A percentile compares a stretch with the other conserved stretches of the same genome.
phyloP scores from a whole-genome alignment of 2,888 invertebrate genomes.

The Acanthococcus lagerstroemiae region DNA sequence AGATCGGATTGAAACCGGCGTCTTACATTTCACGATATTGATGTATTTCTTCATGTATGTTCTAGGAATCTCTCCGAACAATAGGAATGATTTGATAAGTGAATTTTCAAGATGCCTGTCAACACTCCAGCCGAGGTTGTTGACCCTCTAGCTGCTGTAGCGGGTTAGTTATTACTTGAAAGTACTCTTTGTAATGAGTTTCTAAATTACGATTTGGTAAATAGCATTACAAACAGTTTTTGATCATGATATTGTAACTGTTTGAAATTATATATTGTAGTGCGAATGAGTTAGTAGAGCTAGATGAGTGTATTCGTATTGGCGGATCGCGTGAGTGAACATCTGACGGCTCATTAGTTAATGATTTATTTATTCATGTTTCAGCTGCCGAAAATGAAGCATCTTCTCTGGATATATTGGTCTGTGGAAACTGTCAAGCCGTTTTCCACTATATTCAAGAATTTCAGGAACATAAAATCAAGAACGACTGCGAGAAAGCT shows the following conservation, averaged over 20 bases:
- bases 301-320: no score
- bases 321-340: no score
- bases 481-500: slow-evolving; percentile 52
- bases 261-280: no score
- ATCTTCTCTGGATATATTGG: slow-evolving; percentile 63
- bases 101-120: slow-evolving; percentile 18
- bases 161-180: slow-evolving; percentile 5
- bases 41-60: no score
- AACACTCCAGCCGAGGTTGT: slow-evolving; percentile 16
- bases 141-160: slow-evolving; percentile 7
- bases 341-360: background rate
- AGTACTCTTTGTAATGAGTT: no score
- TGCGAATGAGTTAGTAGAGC: no score
- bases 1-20: no score
- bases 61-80: no score
- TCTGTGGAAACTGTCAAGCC: slow-evolving; percentile 72
- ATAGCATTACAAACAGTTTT: no score
- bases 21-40: no score
- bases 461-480: slow-evolving; percentile 58
- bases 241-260: no score
- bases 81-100: slow-evolving; percentile 1
- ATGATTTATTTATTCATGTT: slow-evolving; percentile 36
- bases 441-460: slow-evolving; percentile 71
- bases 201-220: background rate
- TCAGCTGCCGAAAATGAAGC: slow-evolving; percentile 67